A percentile compares a stretch with the other conserved stretches of the same genome.
phyloP scores from a whole-genome alignment of 2,113 vertebrate species.

The Rhizomys pruinosus region DNA sequence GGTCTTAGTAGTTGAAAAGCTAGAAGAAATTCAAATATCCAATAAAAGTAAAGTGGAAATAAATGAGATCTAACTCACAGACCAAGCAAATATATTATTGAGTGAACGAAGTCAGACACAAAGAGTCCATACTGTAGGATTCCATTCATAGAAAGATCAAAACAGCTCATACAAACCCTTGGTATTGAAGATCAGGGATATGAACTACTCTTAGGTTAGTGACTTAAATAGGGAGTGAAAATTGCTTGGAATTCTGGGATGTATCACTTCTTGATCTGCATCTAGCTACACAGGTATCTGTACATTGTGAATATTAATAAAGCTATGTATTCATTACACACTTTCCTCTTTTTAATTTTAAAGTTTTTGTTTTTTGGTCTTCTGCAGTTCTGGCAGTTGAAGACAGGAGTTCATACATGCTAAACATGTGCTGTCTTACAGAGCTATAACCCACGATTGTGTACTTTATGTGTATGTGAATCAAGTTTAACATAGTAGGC shows the following conservation, averaged over 20 bases:
- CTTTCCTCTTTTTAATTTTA: neutral
- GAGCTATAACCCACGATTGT: neutral
- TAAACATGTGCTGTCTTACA: neutral
- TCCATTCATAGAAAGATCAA: neutral
- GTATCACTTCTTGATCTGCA: neutral
- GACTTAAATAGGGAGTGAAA: neutral
- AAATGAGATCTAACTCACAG: neutral
- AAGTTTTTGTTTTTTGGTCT: neutral
- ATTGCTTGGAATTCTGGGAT: neutral
- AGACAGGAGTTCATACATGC: neutral
- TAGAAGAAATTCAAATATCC: neutral
- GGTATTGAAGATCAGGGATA: neutral
- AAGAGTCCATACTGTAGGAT: neutral
- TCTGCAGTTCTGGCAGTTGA: neutral
- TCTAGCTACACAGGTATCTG: neutral
- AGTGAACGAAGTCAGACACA: neutral
- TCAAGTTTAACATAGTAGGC: neutral
- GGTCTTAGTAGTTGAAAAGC: neutral
- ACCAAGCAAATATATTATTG: neutral
- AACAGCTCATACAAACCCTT: neutral
- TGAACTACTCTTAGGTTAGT: neutral
- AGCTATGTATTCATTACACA: neutral
- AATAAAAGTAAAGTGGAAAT: neutral
- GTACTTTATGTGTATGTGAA: neutral
- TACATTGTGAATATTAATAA: neutral